Percentiles rank a stretch among this genome's conserved stretches.
phyloP scores from a whole-genome alignment of 1,140 invertebrate genomes.

The Adoxophyes honmai region DNA sequence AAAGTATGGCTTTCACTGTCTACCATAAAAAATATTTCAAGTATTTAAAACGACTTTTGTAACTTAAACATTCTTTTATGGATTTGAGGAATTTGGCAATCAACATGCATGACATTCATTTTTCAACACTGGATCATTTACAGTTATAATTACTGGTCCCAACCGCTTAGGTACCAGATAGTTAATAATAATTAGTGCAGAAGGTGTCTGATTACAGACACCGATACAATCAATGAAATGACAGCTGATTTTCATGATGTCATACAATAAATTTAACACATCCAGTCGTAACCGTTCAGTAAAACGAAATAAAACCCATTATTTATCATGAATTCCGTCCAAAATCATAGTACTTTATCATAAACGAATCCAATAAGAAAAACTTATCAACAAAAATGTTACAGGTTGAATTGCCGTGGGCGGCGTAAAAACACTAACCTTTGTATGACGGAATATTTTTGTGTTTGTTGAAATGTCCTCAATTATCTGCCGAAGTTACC shows the following conservation, averaged over 20 bases:
- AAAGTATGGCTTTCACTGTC: too few relatives aligned
- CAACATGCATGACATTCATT: not conserved
- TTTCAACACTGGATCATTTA: not conserved
- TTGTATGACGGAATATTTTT: conserved; percentile 33
- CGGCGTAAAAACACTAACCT: conserved; percentile 59
- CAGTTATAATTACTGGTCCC: not conserved
- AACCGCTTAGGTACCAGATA: conserved; percentile 17
- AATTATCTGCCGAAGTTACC: not conserved
- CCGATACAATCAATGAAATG: conserved; percentile 13
- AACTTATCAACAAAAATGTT: conserved; percentile 33
- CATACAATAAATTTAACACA: not conserved
- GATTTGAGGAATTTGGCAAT: conserved; percentile 2
- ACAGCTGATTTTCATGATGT: conserved; percentile 15
- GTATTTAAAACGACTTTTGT: not conserved
- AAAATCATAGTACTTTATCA: not conserved
- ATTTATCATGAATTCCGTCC: not conserved
- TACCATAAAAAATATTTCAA: not conserved
- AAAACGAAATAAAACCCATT: not conserved
- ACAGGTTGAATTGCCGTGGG: conserved; percentile 55
- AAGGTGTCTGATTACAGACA: conserved; percentile 47
- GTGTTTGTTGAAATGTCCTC: not conserved
- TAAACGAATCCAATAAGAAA: not conserved
- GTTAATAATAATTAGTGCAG: conserved; percentile 65
- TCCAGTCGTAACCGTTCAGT: not conserved
- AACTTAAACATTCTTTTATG: conserved; percentile 6